A percentile compares a stretch with the other conserved stretches of the same genome.
phyloP scores from a whole-genome alignment of 2,888 invertebrate species.

The Hemicrepidius hirtus region DNA sequence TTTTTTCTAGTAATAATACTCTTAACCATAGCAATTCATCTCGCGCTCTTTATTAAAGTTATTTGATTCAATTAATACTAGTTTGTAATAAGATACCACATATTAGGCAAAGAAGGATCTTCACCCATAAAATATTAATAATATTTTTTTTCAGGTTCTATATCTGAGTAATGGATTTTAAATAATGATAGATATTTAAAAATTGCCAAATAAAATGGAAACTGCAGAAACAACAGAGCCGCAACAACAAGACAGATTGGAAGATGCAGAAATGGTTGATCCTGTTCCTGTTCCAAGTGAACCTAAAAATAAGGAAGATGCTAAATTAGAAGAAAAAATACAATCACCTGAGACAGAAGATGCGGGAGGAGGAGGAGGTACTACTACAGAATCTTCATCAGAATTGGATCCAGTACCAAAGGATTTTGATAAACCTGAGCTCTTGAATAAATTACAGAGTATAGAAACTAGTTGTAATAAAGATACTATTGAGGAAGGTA shows the following conservation, averaged over 20 bases:
- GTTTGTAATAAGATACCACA: too few species aligned
- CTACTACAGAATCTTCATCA: neutral
- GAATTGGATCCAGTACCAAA: conserved; percentile 1
- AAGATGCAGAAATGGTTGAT: neutral
- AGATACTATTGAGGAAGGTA: neutral
- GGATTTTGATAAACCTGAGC: conserved; percentile 4
- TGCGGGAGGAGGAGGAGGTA: neutral
- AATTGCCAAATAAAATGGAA: conserved; percentile 1
- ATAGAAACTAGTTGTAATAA: neutral
- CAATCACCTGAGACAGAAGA: neutral
- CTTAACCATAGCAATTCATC: too few species aligned
- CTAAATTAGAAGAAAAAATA: too few species aligned
- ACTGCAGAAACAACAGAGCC: neutral
- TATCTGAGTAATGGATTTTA: too few species aligned
- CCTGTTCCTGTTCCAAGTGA: neutral
- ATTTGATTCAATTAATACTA: too few species aligned
- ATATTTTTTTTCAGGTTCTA: too few species aligned
- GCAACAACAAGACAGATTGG: neutral
- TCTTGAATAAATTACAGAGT: conserved; percentile 3
- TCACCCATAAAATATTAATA: too few species aligned
- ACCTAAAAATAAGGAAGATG: neutral
- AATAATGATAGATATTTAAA: neutral
- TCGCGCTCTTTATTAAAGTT: too few species aligned
- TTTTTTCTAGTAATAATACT: too few species aligned
- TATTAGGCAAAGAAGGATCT: too few species aligned